Base-by-base conservation (phyloP, 2,888 invertebrate species). In the Drosophila diplacantha region DNA sequence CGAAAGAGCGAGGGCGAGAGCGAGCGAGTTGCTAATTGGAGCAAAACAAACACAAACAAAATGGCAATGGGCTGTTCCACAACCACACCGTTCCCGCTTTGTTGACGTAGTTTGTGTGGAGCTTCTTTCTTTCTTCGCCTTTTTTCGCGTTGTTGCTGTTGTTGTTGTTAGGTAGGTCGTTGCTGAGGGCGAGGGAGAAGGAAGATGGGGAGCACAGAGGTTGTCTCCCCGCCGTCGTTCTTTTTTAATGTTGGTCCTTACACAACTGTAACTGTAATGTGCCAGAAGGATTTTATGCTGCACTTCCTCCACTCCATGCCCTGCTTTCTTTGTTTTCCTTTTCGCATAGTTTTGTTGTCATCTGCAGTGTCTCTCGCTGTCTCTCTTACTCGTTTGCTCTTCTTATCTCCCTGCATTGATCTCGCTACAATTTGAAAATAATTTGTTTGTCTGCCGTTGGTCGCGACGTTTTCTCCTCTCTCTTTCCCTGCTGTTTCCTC, bases 261-360 rank as follows among this genome's bases (percentile, higher is more conserved):
- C 83, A 80, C 85, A 86, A 85, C 81, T 73, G 81, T 72, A 75
- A 84, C 75, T 79, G 74, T 78, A 77, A 86, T 85, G 84, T 70
- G 84, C 71, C 78, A 85, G 85, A 85, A 86, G 85, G 86, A 86
- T 85, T 76, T 83, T 66, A 72, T 77, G 77, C 65, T 74, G 62
- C 56, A 61, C 64, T 66, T 58, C 54, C 5, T 53, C 34, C 54
- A 26, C 31, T 49, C 43, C 22, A 52, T 20, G 41, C 39, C 9
- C 53, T 49, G 39, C 49, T 43, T 62, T 52, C 55, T 60, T 61
- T 51, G 29, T 39, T 35, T 34, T 38, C 35, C 1, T 54, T 47
- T 49, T 43, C 41, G 32, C 60, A 55, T 50, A 55, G 55, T 55
- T 41, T 55, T 54, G 38, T 20, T 35, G 53, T 50, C 49, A 29